Base-by-base conservation (phyloP, 30 jellyfish, hydroid and myxozoan genomes). In the Aurelia aurita region DNA sequence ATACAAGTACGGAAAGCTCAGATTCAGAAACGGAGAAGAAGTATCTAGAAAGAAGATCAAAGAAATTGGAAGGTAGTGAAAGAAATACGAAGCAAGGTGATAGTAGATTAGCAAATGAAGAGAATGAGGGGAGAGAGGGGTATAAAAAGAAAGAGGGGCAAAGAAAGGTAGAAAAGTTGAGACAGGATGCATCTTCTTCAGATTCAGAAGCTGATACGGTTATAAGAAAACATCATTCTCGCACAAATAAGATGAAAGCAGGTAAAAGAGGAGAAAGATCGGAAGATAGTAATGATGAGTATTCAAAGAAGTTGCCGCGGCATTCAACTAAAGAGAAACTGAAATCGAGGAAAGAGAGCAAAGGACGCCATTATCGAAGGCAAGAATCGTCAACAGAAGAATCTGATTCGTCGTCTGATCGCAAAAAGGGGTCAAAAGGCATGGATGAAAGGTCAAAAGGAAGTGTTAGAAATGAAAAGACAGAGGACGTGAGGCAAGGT, bases 401-500 rank as follows among this genome's bases (percentile, higher is more conserved):
- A 16, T 22, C 67, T 55, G 67, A 55, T 39, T 39, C 51, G 1
- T 55, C 67, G 14, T 28, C 67, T 55, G 55, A 65, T 27, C 25
- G 77, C 5, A 39, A 13, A 23, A 20, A 35, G 77, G 0, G 29
- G 25, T 18, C 67, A n/a, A 55, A 55, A 2, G 29, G 7, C 51
- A 39, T 6, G 9, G 68, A 71, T 23, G 21, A 71, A 35, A 71
- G n/a, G 31, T 45, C 83, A 32, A 20, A 54, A 10, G 80, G 31
- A 27, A 69, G 18, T 2, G 18, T 31, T 22, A 5, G 80, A 18
- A 57, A 27, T 13, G 32, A 31, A 16, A 49, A 44, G 68, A 44
- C 68, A 25, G 39, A 44, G 43, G 22, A 51, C n/a, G 7, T 46
- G 49, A 51, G n/a, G 51, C 16, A 28, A 3, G 62, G 25, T 31